These are phyloP conservation scores for Enteromius paludinosus DNA, from an alignment of 2,797 vertebrate species.

Conservation along the genomic window DNA sequence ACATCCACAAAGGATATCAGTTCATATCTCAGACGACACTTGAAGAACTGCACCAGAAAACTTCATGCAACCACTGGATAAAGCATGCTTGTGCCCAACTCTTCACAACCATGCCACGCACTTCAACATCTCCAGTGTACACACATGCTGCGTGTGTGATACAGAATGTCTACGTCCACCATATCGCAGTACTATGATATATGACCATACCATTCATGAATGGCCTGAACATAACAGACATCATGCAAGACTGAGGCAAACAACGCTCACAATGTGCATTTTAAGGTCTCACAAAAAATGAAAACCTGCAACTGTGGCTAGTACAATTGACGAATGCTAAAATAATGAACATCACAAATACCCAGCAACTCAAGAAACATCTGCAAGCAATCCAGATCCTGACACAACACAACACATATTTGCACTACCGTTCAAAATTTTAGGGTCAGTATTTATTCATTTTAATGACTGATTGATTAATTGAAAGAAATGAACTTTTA, in stretches of 20 bases:
- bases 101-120: constrained; percentile 13
- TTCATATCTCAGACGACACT: constrained; percentile 16
- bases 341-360: not conserved
- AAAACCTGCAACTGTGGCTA: not conserved
- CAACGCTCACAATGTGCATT: not conserved
- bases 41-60: constrained; percentile 22
- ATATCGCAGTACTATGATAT: not conserved
- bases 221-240: not conserved
- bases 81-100: constrained; percentile 27
- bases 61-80: constrained; percentile 14
- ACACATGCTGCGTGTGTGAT: not conserved
- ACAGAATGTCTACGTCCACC: not conserved
- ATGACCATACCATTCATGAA: constrained; percentile 27
- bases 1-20: constrained; percentile 41
- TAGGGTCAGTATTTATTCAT: not conserved
- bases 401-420: not conserved
- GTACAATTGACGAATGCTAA: constrained; percentile 4
- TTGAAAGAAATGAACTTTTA: not conserved
- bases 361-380: not conserved
- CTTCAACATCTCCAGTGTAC: not conserved
- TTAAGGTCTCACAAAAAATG: constrained; percentile 6
- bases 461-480: not conserved
- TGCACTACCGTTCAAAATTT: not conserved
- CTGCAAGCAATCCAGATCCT: constrained; percentile 8
- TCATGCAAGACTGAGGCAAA: constrained; percentile 15